Evolutionary conservation across 2,888 invertebrate genomes (phyloP).

Genomic region (Lasioglossum oenotherae): DNA sequence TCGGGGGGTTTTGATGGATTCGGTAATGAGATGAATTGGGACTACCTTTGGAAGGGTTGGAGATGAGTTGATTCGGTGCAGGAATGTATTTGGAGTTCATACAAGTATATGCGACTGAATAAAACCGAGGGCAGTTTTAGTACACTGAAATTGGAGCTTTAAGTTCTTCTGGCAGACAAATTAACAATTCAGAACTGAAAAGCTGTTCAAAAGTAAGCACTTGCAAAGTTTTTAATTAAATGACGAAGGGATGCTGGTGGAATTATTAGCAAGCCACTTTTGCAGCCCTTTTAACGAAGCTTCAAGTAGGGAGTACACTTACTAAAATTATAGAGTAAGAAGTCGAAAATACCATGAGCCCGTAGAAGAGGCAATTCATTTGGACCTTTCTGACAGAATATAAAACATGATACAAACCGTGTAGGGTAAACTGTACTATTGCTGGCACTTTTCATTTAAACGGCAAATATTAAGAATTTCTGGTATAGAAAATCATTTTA

Average conservation of each 20-base stretch:
- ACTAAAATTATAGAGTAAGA: not conserved
- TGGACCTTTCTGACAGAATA: not conserved
- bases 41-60: not conserved
- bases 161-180: not conserved
- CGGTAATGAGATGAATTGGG: not conserved
- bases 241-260: not conserved
- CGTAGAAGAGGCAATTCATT: not conserved
- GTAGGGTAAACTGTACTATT: too few species aligned
- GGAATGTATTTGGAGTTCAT: not conserved
- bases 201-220: not conserved
- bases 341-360: not conserved
- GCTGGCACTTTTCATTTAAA: too few species aligned
- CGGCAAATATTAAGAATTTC: too few species aligned
- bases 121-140: not conserved
- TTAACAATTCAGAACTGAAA: not conserved
- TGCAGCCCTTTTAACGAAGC: not conserved
- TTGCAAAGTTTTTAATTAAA: not conserved
- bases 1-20: not conserved
- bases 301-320: not conserved
- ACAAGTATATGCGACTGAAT: too few species aligned
- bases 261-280: not conserved
- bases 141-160: not conserved
- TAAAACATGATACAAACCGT: not conserved
- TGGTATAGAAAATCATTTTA: too few species aligned
- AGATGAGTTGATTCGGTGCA: not conserved